phyloP scores from a whole-genome alignment of 2,797 vertebrate genomes.

The Caiman crocodilus region DNA sequence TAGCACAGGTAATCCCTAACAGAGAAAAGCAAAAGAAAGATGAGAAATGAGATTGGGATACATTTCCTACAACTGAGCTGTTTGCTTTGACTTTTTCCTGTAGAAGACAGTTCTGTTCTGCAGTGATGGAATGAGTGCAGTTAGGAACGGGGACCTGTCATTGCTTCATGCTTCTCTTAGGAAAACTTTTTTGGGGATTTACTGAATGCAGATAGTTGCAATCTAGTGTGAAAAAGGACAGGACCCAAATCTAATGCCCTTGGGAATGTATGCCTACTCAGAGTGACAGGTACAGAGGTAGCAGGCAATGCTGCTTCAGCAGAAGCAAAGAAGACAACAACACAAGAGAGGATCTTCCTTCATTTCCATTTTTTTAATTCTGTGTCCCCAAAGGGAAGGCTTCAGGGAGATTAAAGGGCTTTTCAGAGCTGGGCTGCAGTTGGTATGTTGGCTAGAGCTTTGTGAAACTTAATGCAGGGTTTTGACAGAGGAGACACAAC shows the following conservation, averaged over 20 bases:
- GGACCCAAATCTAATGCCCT: not conserved
- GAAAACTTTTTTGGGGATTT: not conserved
- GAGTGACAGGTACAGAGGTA: not conserved
- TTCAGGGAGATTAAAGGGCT: constrained; percentile 25
- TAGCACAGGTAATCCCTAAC: not conserved
- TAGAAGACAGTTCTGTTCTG: not conserved
- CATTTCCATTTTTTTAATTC: not conserved
- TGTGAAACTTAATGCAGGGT: constrained; percentile 40
- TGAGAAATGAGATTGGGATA: constrained; percentile 3
- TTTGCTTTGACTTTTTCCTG: not conserved
- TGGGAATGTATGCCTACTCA: not conserved
- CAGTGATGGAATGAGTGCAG: not conserved
- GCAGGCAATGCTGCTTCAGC: not conserved
- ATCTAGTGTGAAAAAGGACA: accelerated
- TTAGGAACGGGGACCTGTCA: not conserved
- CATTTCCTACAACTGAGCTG: not conserved
- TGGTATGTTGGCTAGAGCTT: constrained; percentile 60
- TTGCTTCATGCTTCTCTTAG: not conserved
- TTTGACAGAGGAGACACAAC: constrained; percentile 57
- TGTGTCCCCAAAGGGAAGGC: not conserved
- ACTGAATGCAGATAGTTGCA: not conserved
- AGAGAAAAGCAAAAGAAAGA: not conserved
- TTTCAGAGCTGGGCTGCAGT: constrained; percentile 27
- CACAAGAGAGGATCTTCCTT: not conserved
- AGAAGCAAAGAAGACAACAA: not conserved